Conservation (phyloP, 2,113 vertebrate species). For the Pseudolaguvia tuberculata region DNA sequence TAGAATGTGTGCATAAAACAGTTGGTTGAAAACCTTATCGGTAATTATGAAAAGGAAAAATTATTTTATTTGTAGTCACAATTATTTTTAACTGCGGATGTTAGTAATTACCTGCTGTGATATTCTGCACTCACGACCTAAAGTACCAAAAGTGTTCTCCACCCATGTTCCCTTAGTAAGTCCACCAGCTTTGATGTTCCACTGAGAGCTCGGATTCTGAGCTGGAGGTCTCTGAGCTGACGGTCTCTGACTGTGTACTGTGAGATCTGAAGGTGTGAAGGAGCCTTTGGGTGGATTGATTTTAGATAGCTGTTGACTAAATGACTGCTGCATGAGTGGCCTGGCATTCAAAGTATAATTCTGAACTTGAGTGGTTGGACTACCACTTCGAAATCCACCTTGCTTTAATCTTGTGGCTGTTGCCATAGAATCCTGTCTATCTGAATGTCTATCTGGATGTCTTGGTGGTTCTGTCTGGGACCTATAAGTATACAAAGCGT, state of each 20-base stretch:
- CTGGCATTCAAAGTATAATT: conserved; percentile 25
- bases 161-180: conserved; percentile 35
- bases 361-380: conserved; percentile 42
- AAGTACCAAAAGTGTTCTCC: conserved; percentile 38
- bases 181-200: conserved; percentile 54
- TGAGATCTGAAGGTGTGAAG: conserved; percentile 43
- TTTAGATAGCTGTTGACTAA: conserved; percentile 19
- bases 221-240: conserved; percentile 10
- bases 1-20: not conserved
- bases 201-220: conserved; percentile 50
- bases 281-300: conserved; percentile 28
- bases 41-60: not conserved
- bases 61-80: too few relatives aligned
- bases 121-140: not conserved
- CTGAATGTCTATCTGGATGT: conserved; percentile 29
- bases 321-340: conserved; percentile 47
- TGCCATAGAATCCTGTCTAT: conserved; percentile 46
- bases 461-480: conserved; percentile 42
- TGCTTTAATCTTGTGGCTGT: conserved; percentile 27
- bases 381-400: conserved; percentile 41
- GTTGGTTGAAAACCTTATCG: not conserved
- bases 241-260: conserved; percentile 26
- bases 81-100: not conserved
- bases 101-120: conserved; percentile 33
- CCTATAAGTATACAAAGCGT: conserved; percentile 48